Conservation (phyloP, 2,888 invertebrate species). For the Melanostoma scalare region DNA sequence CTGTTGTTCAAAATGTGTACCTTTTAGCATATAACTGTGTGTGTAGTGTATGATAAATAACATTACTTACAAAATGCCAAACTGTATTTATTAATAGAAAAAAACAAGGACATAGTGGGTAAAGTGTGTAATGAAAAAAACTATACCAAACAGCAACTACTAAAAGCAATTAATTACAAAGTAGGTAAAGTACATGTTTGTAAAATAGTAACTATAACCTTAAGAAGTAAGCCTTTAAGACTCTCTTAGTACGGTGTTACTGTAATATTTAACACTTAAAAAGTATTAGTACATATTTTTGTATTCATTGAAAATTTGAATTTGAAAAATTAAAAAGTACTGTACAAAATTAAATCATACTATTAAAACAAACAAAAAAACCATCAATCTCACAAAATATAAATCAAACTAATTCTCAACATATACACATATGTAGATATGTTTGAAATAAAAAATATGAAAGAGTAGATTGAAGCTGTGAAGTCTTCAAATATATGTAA, state of each 20-base stretch:
- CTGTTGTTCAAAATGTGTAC: slow-evolving; percentile 43
- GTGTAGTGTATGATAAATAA: slow-evolving; percentile 22
- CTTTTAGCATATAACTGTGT: slow-evolving; percentile 33
- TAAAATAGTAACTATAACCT: slow-evolving; percentile 2
- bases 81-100: slow-evolving; percentile 41
- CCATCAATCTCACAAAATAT: background rate
- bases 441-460: too few relatives aligned
- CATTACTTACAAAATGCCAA: slow-evolving; percentile 54
- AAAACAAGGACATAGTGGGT: slow-evolving; percentile 36
- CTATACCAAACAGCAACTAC: slow-evolving; percentile 52
- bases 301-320: slow-evolving; percentile 58
- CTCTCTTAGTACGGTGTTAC: slow-evolving; percentile 6
- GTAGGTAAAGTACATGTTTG: background rate
- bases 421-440: too few relatives aligned
- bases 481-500: too few relatives aligned
- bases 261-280: slow-evolving; percentile 47
- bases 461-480: too few relatives aligned
- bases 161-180: slow-evolving; percentile 61
- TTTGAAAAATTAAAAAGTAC: slow-evolving; percentile 15
- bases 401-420: too few relatives aligned
- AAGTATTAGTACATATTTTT: slow-evolving; percentile 70
- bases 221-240: slow-evolving; percentile 3
- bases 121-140: slow-evolving; percentile 18
- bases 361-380: slow-evolving; percentile 7
- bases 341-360: slow-evolving; percentile 7